A percentile compares a stretch with the other conserved stretches of the same genome.
Conservation (phyloP, 1,140 invertebrate genomes). For the Lordiphosa stackelbergi region DNA sequence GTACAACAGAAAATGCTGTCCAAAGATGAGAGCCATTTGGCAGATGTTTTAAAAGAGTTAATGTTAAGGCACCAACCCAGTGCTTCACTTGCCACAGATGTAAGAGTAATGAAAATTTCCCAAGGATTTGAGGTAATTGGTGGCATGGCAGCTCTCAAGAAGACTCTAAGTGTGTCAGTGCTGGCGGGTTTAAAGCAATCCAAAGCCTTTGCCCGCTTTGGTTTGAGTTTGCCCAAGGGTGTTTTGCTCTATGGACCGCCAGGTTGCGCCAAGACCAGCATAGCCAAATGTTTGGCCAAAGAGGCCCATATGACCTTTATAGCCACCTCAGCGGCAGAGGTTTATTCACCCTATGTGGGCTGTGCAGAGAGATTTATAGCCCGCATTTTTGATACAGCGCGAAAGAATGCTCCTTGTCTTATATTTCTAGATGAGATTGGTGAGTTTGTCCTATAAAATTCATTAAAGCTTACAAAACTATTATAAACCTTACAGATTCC, state of each 20-base stretch:
- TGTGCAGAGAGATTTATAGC: constrained; percentile 81
- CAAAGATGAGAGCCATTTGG: constrained; percentile 11
- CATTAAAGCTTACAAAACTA: neutral
- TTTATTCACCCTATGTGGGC: constrained; percentile 84
- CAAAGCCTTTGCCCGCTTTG: constrained; percentile 80
- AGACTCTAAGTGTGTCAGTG: constrained; percentile 81
- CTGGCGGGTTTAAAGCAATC: constrained; percentile 83
- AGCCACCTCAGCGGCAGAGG: constrained; percentile 81
- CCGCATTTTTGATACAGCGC: constrained; percentile 83
- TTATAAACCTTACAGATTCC: constrained; percentile 78
- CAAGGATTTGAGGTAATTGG: constrained; percentile 82
- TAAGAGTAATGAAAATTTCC: constrained; percentile 77
- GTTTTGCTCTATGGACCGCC: constrained; percentile 87
- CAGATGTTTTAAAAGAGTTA: constrained; percentile 24
- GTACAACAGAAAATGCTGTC: constrained; percentile 33
- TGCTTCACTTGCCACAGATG: constrained; percentile 79
- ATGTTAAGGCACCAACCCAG: constrained; percentile 67
- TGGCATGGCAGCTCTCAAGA: constrained; percentile 82
- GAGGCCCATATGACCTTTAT: constrained; percentile 82
- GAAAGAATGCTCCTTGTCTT: constrained; percentile 83
- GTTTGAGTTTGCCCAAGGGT: constrained; percentile 80
- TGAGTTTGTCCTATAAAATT: constrained; percentile 26
- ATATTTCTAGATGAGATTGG: constrained; percentile 88
- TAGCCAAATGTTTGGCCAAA: constrained; percentile 83
- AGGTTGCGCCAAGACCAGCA: constrained; percentile 86